Percentiles rank a stretch among this genome's conserved stretches.
phyloP scores from a whole-genome alignment of 2,888 invertebrate species.

The Electrophaes corylata region DNA sequence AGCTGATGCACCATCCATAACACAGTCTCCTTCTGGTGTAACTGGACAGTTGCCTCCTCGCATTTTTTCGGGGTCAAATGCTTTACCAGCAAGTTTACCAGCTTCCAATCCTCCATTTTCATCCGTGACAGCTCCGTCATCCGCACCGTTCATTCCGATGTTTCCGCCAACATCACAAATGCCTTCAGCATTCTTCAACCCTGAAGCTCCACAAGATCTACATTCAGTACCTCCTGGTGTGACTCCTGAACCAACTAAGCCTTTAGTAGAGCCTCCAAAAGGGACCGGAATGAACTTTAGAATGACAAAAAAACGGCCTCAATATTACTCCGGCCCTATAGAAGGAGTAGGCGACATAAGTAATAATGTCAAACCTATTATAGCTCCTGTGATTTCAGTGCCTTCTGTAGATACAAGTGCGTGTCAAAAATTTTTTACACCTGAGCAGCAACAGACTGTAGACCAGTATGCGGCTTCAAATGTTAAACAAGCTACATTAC shows the following conservation, averaged over 20 bases:
- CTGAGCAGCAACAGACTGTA: slow-evolving; percentile 37
- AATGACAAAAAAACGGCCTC: slow-evolving; percentile 73
- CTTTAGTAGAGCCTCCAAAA: slow-evolving; percentile 68
- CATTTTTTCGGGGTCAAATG: slow-evolving; percentile 1
- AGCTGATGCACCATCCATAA: slow-evolving; percentile 1
- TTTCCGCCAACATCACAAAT: slow-evolving; percentile 24
- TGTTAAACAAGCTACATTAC: slow-evolving; percentile 28
- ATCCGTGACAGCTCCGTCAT: slow-evolving; percentile 10
- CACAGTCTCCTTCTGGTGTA: slow-evolving; percentile 1
- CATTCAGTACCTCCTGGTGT: slow-evolving; percentile 19
- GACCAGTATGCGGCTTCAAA: slow-evolving; percentile 18
- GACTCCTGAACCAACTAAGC: slow-evolving; percentile 50
- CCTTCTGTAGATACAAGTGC: slow-evolving; percentile 31
- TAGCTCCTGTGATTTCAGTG: slow-evolving; percentile 49
- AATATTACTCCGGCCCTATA: slow-evolving; percentile 79
- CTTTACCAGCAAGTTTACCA: neutral
- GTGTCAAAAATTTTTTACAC: slow-evolving; percentile 67
- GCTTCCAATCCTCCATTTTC: slow-evolving; percentile 8
- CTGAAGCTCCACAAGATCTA: slow-evolving; percentile 28
- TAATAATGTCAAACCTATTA: slow-evolving; percentile 66
- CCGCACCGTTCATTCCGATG: slow-evolving; percentile 14
- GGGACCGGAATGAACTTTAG: slow-evolving; percentile 62
- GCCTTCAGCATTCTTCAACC: slow-evolving; percentile 46
- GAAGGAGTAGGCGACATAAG: slow-evolving; percentile 72
- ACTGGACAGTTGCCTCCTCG: slow-evolving; percentile 1